Evolutionary conservation across 2,113 vertebrate species (phyloP).

Genomic region (Centropus unirufus): DNA sequence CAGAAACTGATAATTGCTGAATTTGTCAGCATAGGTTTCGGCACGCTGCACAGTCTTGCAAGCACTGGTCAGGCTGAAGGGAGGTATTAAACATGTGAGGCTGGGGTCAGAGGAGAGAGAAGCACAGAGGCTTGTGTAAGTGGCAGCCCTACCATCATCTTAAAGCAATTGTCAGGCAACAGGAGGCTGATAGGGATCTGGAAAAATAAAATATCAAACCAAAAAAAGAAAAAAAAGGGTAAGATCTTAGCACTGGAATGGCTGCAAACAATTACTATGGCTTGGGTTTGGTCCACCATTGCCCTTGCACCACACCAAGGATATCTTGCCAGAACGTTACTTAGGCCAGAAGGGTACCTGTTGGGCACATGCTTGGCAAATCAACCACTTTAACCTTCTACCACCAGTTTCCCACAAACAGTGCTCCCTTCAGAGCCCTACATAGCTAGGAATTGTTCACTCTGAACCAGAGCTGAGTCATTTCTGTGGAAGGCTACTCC

Average conservation of each 20-base stretch:
- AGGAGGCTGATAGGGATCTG: not conserved
- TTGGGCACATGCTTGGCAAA: not conserved
- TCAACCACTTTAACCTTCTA: not conserved
- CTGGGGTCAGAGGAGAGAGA: not conserved
- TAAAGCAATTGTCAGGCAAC: not conserved
- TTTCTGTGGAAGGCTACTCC: not conserved
- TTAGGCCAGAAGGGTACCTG: not conserved
- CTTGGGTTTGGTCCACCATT: not conserved
- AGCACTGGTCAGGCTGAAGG: not conserved
- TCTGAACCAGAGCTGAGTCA: constrained; percentile 1
- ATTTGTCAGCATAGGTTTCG: not conserved
- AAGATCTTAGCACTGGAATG: not conserved
- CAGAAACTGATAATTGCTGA: constrained; percentile 33
- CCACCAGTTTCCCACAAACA: not conserved
- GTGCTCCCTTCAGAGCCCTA: not conserved
- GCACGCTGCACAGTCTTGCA: not conserved
- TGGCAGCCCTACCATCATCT: not conserved
- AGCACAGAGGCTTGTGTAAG: rapidly evolving
- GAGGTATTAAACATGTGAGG: not conserved
- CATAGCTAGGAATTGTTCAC: not conserved
- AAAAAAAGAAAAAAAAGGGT: not conserved
- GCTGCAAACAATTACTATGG: not conserved
- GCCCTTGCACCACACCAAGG: not conserved
- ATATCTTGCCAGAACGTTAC: not conserved
- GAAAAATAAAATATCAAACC: not conserved